phyloP scores from a whole-genome alignment of 2,113 vertebrate species.

The Mastomys coucha region DNA sequence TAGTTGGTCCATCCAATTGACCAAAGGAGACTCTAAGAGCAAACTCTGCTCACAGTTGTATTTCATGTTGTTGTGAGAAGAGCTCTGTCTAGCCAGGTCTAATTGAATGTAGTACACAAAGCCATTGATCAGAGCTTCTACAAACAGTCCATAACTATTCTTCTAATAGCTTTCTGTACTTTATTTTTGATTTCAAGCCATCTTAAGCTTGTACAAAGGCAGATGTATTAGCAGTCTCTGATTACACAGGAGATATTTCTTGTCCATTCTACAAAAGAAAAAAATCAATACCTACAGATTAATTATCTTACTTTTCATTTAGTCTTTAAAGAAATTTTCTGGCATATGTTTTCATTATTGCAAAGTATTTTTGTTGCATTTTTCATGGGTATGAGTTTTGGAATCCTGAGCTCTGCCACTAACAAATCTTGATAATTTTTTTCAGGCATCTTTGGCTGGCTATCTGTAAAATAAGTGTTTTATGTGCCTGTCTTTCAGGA shows the following conservation, averaged over 20 bases:
- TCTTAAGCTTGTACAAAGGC: conserved; percentile 42
- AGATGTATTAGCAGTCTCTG: conserved; percentile 46
- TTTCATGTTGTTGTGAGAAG: not conserved
- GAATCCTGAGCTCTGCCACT: not conserved
- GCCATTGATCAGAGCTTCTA: conserved; percentile 68
- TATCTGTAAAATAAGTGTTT: not conserved
- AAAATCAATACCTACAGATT: not conserved
- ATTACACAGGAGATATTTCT: not conserved
- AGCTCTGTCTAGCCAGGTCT: conserved; percentile 1
- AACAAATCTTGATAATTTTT: not conserved
- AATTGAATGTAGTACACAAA: conserved; percentile 67
- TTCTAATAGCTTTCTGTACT: conserved; percentile 10
- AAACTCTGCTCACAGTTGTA: not conserved
- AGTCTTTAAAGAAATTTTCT: not conserved
- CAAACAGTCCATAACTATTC: conserved; percentile 46
- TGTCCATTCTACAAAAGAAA: not conserved
- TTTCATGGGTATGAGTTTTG: not conserved
- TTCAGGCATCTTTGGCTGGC: not conserved
- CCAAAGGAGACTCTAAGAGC: not conserved
- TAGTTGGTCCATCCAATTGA: conserved; percentile 1
- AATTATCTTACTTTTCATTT: not conserved
- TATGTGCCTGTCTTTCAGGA: not conserved
- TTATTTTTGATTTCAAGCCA: not conserved
- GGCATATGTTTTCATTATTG: not conserved
- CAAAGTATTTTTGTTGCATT: not conserved